These are phyloP conservation scores for Tethya wilhelma DNA, from an alignment of 37 sponge, comb jelly and placozoan species.

Conservation along the genomic window DNA sequence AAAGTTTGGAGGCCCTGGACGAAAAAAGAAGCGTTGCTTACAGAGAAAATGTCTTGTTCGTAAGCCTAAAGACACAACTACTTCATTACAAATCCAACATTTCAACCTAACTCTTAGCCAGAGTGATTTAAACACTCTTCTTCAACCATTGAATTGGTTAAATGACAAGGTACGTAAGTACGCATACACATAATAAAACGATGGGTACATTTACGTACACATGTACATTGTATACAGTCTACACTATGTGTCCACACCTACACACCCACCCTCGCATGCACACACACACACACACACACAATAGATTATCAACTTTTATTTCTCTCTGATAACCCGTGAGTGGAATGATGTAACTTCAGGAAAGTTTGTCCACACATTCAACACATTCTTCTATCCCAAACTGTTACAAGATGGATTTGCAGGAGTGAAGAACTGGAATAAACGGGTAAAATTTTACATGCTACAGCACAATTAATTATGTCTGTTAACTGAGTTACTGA, in stretches of 20 bases:
- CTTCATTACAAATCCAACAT: background rate
- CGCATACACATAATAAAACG: too few relatives aligned
- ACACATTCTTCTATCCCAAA: slow-evolving; percentile 91
- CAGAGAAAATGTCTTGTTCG: background rate
- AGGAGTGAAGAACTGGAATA: slow-evolving; percentile 88
- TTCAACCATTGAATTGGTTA: background rate
- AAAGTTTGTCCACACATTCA: slow-evolving; percentile 50
- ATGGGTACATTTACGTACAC: too few relatives aligned
- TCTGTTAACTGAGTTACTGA: background rate
- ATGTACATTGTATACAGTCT: too few relatives aligned
- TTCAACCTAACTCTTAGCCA: background rate
- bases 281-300: background rate
- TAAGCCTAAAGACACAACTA: background rate
- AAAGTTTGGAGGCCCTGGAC: slow-evolving; percentile 16
- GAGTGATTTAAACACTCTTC: background rate
- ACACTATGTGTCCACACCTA: too few relatives aligned
- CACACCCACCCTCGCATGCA: too few relatives aligned
- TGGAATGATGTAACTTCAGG: background rate
- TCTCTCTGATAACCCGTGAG: slow-evolving; percentile 52
- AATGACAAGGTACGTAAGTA: background rate
- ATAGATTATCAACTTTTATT: slow-evolving; percentile 91
- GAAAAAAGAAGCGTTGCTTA: slow-evolving; percentile 16
- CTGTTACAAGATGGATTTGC: slow-evolving; percentile 74
- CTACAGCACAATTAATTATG: background rate
- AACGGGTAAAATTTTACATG: slow-evolving; percentile 47